Evolutionary conservation across 2,113 vertebrate genomes (phyloP).

Genomic region (Tautogolabrus adspersus): DNA sequence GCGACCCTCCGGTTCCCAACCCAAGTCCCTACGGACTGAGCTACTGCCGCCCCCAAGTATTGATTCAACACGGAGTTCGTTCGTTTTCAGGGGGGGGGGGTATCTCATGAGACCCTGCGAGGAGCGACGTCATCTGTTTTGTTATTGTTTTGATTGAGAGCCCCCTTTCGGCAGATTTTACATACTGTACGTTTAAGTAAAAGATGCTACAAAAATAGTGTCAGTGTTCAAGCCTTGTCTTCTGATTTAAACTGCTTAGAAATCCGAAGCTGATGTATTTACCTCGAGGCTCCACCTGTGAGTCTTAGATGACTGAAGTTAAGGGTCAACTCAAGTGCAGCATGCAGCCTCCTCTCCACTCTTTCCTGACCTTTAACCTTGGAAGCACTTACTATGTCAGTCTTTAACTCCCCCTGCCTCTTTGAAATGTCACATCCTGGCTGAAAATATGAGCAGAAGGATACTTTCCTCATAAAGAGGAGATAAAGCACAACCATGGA

Average conservation of each 20-base stretch:
- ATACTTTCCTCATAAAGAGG: conserved; percentile 53
- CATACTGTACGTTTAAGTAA: too few relatives aligned
- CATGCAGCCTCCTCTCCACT: conserved; percentile 40
- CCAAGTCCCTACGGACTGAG: too few relatives aligned
- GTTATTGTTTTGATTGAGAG: too few relatives aligned
- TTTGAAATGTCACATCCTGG: conserved; percentile 61
- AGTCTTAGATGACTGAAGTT: conserved; percentile 15
- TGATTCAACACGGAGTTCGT: too few relatives aligned
- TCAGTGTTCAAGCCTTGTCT: not conserved
- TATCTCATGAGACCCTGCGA: too few relatives aligned
- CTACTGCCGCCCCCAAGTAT: too few relatives aligned
- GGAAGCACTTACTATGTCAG: conserved; percentile 70
- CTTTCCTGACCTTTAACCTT: conserved; percentile 62
- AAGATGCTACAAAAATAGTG: too few relatives aligned
- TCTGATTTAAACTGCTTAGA: conserved; percentile 24
- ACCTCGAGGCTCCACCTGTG: not conserved
- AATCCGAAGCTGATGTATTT: not conserved
- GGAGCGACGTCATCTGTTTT: too few relatives aligned
- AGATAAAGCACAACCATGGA: conserved; percentile 54
- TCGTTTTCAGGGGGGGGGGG: too few relatives aligned
- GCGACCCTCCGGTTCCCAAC: too few relatives aligned
- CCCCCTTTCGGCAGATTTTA: too few relatives aligned
- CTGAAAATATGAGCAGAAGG: conserved; percentile 40
- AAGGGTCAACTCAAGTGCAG: conserved; percentile 62
- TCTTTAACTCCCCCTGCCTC: conserved; percentile 45